A percentile compares a stretch with the other conserved stretches of the same genome.
Evolutionary conservation across 2,113 vertebrate species (phyloP).

Genomic region (Lophotis ruficrista): DNA sequence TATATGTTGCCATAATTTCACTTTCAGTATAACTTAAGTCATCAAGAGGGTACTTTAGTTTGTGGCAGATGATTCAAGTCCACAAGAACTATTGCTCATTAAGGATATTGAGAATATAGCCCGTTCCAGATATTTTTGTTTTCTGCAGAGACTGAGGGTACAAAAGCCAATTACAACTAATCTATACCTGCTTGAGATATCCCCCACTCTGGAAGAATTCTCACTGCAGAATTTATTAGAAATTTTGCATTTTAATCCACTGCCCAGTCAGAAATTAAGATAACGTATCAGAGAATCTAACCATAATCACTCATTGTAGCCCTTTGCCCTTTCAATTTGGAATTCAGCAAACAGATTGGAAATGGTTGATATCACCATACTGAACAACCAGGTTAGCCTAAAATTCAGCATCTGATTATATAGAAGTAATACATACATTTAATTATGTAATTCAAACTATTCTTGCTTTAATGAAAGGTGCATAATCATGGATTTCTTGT

Average conservation of each 20-base stretch:
- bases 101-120: not conserved
- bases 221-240: not conserved
- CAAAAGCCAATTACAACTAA: not conserved
- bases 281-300: not conserved
- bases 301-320: no score
- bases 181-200: not conserved
- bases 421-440: no score
- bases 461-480: no score
- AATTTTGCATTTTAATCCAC: not conserved
- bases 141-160: not conserved
- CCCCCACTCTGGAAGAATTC: not conserved
- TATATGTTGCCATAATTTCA: not conserved
- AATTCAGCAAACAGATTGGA: no score
- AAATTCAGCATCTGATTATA: no score
- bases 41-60: not conserved
- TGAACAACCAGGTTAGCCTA: no score
- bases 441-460: no score
- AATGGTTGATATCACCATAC: no score
- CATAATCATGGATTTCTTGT: no score
- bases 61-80: not conserved
- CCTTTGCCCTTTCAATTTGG: no score
- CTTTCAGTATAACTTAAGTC: not conserved
- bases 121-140: not conserved
- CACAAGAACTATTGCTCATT: not conserved
- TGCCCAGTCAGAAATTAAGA: not conserved